These are phyloP conservation scores for Melospiza melodia DNA, from an alignment of 2,113 vertebrate species.

Conservation along the genomic window DNA sequence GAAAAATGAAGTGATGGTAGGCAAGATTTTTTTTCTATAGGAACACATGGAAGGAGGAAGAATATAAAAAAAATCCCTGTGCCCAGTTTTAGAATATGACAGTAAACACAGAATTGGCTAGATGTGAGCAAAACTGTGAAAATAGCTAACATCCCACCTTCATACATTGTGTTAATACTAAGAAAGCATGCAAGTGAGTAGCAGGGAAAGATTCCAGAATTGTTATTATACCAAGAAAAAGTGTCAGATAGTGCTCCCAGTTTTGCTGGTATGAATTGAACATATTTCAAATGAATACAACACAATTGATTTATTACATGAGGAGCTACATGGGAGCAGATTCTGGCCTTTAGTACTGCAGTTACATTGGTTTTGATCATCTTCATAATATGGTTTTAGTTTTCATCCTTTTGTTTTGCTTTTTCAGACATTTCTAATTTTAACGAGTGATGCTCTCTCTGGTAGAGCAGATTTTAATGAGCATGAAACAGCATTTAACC, in stretches of 20 bases:
- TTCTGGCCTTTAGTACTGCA: neutral
- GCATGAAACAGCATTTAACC: neutral
- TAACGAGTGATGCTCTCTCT: neutral
- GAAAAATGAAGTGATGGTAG: neutral
- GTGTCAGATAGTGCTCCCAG: neutral
- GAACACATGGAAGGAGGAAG: neutral
- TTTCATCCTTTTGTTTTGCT: neutral
- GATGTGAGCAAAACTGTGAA: neutral
- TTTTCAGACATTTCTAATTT: neutral
- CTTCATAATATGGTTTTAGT: neutral
- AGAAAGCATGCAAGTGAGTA: neutral
- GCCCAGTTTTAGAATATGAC: neutral
- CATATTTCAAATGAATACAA: neutral
- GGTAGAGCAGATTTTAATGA: neutral
- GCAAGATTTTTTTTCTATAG: neutral
- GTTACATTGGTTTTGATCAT: neutral
- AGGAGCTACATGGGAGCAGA: neutral
- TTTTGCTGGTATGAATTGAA: neutral
- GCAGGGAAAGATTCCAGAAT: neutral
- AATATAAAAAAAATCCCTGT: neutral
- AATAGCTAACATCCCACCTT: neutral
- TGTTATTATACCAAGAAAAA: neutral
- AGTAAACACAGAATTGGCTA: constrained; percentile 25
- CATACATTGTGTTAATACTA: neutral
- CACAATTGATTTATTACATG: neutral